Evolutionary conservation across 2,888 invertebrate genomes (phyloP).

Genomic region (Agrotis segetum): DNA sequence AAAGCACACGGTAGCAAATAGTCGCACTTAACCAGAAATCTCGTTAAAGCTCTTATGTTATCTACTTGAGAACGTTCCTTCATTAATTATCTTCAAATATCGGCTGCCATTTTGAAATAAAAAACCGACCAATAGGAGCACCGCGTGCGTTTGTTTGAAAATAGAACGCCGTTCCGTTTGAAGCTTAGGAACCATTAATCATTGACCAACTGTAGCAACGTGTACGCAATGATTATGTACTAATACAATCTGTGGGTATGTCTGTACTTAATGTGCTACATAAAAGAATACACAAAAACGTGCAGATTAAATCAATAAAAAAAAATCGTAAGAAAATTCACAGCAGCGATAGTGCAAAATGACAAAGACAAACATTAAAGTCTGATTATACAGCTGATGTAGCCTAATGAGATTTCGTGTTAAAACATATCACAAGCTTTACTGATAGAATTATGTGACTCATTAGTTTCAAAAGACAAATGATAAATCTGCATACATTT

Average conservation of each 20-base stretch:
- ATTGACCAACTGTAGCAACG: constrained; percentile 73
- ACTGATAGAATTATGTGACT: constrained; percentile 66
- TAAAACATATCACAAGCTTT: constrained; percentile 60
- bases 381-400: constrained; percentile 59
- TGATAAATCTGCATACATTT: constrained; percentile 64
- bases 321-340: constrained; percentile 9
- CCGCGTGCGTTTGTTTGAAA: constrained; percentile 80
- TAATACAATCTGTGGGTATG: constrained; percentile 51
- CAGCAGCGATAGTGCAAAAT: constrained; percentile 29
- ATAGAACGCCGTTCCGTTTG: constrained; percentile 81
- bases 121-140: constrained; percentile 82
- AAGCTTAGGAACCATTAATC: constrained; percentile 86
- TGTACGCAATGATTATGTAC: constrained; percentile 69
- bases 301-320: constrained; percentile 1
- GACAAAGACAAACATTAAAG: constrained; percentile 55
- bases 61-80: constrained; percentile 79
- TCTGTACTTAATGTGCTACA: constrained; percentile 41
- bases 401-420: constrained; percentile 63
- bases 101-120: constrained; percentile 86
- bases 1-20: constrained; percentile 79
- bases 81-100: constrained; percentile 88
- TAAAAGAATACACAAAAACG: constrained; percentile 26
- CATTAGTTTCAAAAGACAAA: constrained; percentile 66
- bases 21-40: constrained; percentile 78
- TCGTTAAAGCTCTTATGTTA: constrained; percentile 77